phyloP scores from a whole-genome alignment of 2,888 invertebrate genomes.

The Watsonalla cultraria region DNA sequence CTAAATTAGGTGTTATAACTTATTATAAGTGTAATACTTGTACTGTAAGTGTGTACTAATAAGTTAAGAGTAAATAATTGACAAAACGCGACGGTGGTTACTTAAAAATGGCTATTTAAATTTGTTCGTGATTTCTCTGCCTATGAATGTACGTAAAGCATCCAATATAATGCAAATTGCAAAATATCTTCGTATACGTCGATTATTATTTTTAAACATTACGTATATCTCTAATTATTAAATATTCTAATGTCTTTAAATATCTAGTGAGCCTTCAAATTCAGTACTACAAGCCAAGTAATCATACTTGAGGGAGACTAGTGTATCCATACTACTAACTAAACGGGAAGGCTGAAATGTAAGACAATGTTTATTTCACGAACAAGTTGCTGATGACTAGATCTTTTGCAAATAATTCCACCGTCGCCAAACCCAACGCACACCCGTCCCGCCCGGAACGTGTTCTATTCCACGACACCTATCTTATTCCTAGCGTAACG shows the following conservation, averaged over 20 bases:
- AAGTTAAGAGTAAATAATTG: background rate
- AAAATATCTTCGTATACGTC: too few species aligned
- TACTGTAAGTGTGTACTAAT: background rate
- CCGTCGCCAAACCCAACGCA: conserved; percentile 58
- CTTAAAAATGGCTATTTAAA: background rate
- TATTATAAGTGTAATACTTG: background rate
- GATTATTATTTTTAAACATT: too few species aligned
- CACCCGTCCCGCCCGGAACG: conserved; percentile 72
- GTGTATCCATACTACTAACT: too few species aligned
- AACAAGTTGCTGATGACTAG: conserved; percentile 27
- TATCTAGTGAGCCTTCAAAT: too few species aligned
- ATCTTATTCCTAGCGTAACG: conserved; percentile 28
- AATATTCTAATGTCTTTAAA: too few species aligned
- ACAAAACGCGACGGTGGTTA: background rate
- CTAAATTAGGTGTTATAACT: too few species aligned
- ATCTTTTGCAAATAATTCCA: conserved; percentile 5
- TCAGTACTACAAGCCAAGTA: too few species aligned
- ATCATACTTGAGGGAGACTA: too few species aligned
- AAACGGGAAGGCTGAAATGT: background rate
- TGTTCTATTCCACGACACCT: conserved; percentile 77
- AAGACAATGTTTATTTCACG: conserved; percentile 7
- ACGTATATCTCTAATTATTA: too few species aligned
- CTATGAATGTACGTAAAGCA: too few species aligned
- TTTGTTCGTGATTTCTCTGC: background rate
- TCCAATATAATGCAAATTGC: too few species aligned